These are phyloP conservation scores for Crioceris asparagi DNA, from an alignment of 2,888 invertebrate species.

Conservation along the genomic window DNA sequence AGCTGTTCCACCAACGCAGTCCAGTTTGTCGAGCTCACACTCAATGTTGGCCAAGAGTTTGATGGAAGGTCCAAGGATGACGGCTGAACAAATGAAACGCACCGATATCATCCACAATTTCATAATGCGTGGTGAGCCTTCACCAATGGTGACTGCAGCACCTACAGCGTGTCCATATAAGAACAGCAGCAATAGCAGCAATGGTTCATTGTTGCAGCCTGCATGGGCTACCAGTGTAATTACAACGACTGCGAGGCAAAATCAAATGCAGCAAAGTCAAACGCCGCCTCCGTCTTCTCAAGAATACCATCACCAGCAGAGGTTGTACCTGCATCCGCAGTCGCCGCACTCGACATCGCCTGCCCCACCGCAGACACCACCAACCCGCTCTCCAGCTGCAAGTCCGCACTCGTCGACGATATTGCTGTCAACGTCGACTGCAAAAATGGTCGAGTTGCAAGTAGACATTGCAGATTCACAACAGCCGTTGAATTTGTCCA, in stretches of 20 bases:
- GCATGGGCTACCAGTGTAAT: constrained; percentile 49
- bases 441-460: constrained; percentile 61
- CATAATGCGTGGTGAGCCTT: constrained; percentile 63
- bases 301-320: constrained; percentile 31
- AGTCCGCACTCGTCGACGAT: constrained; percentile 35
- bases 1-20: constrained; percentile 35
- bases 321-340: constrained; percentile 33
- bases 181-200: constrained; percentile 18
- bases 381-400: constrained; percentile 32
- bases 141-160: constrained; percentile 43
- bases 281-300: constrained; percentile 32
- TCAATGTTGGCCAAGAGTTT: constrained; percentile 82
- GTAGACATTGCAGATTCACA: constrained; percentile 73
- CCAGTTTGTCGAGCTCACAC: constrained; percentile 73
- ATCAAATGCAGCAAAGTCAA: constrained; percentile 35
- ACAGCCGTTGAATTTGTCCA: constrained; percentile 82
- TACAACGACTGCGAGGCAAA: constrained; percentile 45
- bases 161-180: constrained; percentile 39
- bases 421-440: constrained; percentile 34
- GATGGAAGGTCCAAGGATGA: constrained; percentile 90
- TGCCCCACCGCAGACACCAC: constrained; percentile 31
- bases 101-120: constrained; percentile 88
- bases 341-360: constrained; percentile 40
- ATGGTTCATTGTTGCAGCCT: constrained; percentile 30
- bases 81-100: constrained; percentile 83